Percentiles rank a stretch among this genome's conserved stretches.
These are phyloP conservation scores for Nestor notabilis DNA, from an alignment of 2,113 vertebrate species.

Conservation along the genomic window DNA sequence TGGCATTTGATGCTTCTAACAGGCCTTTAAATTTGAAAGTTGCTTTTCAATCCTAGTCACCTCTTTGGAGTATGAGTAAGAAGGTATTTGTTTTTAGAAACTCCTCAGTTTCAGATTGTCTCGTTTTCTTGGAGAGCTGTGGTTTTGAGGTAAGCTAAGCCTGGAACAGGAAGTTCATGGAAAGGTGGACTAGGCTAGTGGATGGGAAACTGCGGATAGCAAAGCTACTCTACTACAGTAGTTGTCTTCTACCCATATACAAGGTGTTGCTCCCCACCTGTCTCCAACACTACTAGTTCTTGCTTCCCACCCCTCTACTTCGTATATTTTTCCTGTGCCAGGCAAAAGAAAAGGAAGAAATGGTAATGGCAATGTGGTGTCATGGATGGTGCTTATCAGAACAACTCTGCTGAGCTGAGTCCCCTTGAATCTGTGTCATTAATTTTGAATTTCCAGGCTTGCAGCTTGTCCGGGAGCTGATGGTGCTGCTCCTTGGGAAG, in stretches of 20 bases:
- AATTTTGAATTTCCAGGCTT: background rate
- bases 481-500: background rate
- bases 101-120: background rate
- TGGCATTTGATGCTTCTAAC: background rate
- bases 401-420: background rate
- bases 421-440: too few species aligned
- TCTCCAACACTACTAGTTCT: accelerated
- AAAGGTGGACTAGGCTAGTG: background rate
- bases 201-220: background rate
- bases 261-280: background rate
- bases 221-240: background rate
- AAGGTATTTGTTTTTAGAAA: background rate
- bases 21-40: background rate
- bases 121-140: background rate
- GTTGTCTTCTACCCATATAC: background rate
- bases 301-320: background rate
- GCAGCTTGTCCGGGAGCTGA: background rate
- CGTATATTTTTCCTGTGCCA: background rate
- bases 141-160: background rate
- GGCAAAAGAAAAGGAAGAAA: background rate
- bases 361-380: background rate
- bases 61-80: background rate
- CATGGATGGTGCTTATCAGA: background rate
- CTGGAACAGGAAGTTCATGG: background rate
- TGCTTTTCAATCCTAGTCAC: background rate